These are phyloP conservation scores for Allophyes oxyacanthae DNA, from an alignment of 2,888 invertebrate species.

Conservation along the genomic window DNA sequence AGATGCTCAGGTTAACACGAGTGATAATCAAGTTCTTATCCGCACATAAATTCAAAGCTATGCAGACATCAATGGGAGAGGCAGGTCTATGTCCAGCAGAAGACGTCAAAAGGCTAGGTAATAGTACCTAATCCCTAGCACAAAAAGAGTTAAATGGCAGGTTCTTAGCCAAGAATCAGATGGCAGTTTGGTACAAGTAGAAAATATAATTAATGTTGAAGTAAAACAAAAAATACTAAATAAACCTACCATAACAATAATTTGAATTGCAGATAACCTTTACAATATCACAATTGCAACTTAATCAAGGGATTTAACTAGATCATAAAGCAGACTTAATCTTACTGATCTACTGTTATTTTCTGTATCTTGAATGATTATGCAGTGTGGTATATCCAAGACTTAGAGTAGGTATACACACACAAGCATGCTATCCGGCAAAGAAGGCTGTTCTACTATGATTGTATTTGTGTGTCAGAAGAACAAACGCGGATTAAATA, in stretches of 20 bases:
- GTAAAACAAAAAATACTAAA: background rate
- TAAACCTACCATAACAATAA: background rate
- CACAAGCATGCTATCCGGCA: conserved; percentile 46
- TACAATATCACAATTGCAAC: conserved; percentile 3
- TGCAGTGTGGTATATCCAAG: conserved; percentile 20
- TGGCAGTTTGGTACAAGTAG: background rate
- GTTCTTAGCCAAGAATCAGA: no score
- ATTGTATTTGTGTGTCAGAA: conserved; percentile 23
- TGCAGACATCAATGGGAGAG: no score
- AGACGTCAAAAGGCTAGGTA: no score
- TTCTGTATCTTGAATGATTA: conserved; percentile 36
- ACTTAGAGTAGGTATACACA: no score
- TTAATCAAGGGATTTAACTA: background rate
- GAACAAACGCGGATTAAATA: conserved; percentile 30
- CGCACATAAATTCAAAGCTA: no score
- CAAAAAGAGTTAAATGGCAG: no score
- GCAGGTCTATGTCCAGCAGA: no score
- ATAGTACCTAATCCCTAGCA: no score
- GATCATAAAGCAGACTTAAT: conserved; percentile 7
- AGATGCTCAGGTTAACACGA: no score
- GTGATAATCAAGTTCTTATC: no score
- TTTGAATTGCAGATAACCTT: background rate
- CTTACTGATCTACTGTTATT: conserved; percentile 27
- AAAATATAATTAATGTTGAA: no score
- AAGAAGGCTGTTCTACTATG: conserved; percentile 11